These are phyloP conservation scores for Drosophila neotestacea DNA, from an alignment of 2,888 invertebrate genomes.

Conservation along the genomic window DNA sequence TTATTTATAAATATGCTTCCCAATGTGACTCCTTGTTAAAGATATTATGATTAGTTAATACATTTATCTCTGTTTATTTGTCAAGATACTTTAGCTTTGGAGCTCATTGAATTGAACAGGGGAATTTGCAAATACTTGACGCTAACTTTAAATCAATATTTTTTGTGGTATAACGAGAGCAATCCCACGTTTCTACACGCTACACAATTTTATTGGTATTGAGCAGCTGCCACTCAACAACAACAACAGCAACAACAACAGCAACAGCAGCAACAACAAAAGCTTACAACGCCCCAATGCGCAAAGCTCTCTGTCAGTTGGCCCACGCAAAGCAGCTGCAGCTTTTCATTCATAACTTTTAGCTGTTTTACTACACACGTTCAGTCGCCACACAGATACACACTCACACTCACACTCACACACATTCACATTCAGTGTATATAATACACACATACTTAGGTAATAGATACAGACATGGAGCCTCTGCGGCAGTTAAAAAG, in stretches of 20 bases:
- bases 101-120: background rate
- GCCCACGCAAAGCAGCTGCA: constrained; percentile 41
- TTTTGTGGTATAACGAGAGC: constrained; percentile 9
- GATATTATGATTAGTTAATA: too few relatives aligned
- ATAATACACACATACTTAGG: background rate
- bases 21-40: too few relatives aligned
- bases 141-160: constrained; percentile 20
- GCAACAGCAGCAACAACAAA: constrained; percentile 10
- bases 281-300: constrained; percentile 37
- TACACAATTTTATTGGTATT: constrained; percentile 15
- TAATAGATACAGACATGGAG: constrained; percentile 20
- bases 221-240: constrained; percentile 17
- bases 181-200: constrained; percentile 3
- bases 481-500: constrained; percentile 43
- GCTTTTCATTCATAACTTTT: constrained; percentile 78
- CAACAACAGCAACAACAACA: background rate
- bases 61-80: too few relatives aligned
- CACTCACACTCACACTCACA: constrained; percentile 4
- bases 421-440: background rate
- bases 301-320: constrained; percentile 32
- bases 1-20: too few relatives aligned
- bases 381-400: background rate
- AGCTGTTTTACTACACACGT: constrained; percentile 48
- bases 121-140: background rate
- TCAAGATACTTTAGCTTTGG: too few relatives aligned